Conservation (phyloP, 2,797 vertebrate species). For the Crenuchus spilurus region DNA sequence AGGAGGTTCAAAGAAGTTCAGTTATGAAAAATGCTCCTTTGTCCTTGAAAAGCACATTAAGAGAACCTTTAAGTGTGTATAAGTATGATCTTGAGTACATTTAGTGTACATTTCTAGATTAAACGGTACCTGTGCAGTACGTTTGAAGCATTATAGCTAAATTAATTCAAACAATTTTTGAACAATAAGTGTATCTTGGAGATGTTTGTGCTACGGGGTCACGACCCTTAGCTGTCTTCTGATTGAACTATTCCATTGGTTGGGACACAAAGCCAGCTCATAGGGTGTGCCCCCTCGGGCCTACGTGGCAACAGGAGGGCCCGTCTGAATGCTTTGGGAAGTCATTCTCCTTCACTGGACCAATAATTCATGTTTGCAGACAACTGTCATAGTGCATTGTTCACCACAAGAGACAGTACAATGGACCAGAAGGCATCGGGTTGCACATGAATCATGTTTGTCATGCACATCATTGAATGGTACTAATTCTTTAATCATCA, state of each 20-base stretch:
- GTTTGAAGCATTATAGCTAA: too few relatives aligned
- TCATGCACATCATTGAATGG: slow-evolving; percentile 1
- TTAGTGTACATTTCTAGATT: too few relatives aligned
- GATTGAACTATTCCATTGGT: slow-evolving; percentile 56
- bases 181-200: slow-evolving; percentile 19
- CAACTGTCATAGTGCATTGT: not conserved
- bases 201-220: slow-evolving; percentile 70
- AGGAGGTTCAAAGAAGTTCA: too few relatives aligned
- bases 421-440: not conserved
- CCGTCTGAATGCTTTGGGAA: not conserved
- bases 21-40: too few relatives aligned
- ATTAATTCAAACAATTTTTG: too few relatives aligned
- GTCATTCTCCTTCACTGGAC: not conserved
- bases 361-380: not conserved
- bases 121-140: too few relatives aligned
- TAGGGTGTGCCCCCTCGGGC: slow-evolving; percentile 71
- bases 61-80: too few relatives aligned
- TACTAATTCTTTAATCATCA: not conserved
- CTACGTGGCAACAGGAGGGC: not conserved
- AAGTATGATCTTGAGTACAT: too few relatives aligned
- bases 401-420: not conserved
- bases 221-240: slow-evolving; percentile 77
- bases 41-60: too few relatives aligned
- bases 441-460: not conserved
- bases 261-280: slow-evolving; percentile 77